These are phyloP conservation scores for Megalops atlanticus DNA, from an alignment of 2,113 vertebrate genomes.

Conservation along the genomic window DNA sequence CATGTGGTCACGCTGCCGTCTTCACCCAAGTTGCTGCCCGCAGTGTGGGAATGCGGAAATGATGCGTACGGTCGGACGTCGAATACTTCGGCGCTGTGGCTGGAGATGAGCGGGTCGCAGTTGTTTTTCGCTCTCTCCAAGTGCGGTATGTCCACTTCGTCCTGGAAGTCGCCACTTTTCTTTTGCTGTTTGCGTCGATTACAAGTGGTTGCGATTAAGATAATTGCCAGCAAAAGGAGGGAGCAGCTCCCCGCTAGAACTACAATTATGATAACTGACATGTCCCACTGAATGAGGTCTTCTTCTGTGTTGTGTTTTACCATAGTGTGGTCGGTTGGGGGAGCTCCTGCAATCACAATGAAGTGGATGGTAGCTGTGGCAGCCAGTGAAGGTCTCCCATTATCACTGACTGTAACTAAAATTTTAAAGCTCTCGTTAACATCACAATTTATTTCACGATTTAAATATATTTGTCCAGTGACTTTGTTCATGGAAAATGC, in stretches of 20 bases:
- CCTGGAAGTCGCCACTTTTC: constrained; percentile 63
- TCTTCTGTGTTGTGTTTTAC: constrained; percentile 59
- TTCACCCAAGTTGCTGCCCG: constrained; percentile 72
- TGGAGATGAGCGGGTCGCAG: constrained; percentile 69
- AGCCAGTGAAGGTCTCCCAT: constrained; percentile 82
- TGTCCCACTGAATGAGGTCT: constrained; percentile 80
- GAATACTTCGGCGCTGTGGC: constrained; percentile 72
- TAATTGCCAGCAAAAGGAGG: constrained; percentile 90
- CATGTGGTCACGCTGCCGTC: constrained; percentile 76
- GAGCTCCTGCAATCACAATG: constrained; percentile 76
- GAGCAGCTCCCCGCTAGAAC: constrained; percentile 94
- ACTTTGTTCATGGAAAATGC: constrained; percentile 82
- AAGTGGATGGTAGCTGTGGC: constrained; percentile 82
- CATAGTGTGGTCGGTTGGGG: constrained; percentile 73
- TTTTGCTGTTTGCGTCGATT: constrained; percentile 83
- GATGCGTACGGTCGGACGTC: constrained; percentile 83
- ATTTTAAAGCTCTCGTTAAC: constrained; percentile 79
- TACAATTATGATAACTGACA: constrained; percentile 90
- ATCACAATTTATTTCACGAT: constrained; percentile 80
- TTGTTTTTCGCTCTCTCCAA: constrained; percentile 75
- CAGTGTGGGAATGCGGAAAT: constrained; percentile 74
- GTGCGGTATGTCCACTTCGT: constrained; percentile 69
- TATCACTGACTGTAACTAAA: constrained; percentile 83
- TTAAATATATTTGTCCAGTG: constrained; percentile 87
- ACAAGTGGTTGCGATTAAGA: constrained; percentile 94